phyloP scores from a whole-genome alignment of 2,113 vertebrate species.

The Podarcis muralis region DNA sequence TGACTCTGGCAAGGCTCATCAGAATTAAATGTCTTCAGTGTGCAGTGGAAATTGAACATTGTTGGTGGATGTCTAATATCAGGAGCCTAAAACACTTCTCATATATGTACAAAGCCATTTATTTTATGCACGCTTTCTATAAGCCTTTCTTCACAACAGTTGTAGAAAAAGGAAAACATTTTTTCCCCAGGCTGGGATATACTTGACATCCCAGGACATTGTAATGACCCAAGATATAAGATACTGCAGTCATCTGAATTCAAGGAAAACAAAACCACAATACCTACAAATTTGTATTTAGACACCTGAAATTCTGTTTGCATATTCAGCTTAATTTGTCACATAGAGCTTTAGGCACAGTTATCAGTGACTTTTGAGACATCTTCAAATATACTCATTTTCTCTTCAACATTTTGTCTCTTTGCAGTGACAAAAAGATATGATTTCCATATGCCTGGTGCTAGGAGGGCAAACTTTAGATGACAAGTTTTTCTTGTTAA shows the following conservation, averaged over 20 bases:
- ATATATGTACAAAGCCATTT: not conserved
- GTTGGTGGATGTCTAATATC: too few relatives aligned
- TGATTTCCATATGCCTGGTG: conserved; percentile 39
- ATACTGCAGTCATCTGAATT: not conserved
- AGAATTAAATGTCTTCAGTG: too few relatives aligned
- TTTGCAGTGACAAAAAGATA: conserved; percentile 1
- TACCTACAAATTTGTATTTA: not conserved
- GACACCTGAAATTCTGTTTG: not conserved
- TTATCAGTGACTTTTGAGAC: not conserved
- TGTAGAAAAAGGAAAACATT: not conserved
- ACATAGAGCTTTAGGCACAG: not conserved
- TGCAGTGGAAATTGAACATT: too few relatives aligned
- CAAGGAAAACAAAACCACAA: not conserved
- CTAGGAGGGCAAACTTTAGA: not conserved
- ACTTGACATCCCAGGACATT: not conserved
- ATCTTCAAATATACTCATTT: not conserved
- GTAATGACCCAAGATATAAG: not conserved
- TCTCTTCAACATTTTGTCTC: not conserved
- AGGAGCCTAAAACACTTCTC: not conserved
- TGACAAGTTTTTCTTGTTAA: conserved; percentile 7
- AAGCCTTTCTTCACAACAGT: not conserved
- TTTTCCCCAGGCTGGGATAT: not conserved
- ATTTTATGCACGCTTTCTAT: not conserved
- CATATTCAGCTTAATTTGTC: not conserved
- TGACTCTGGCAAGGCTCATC: too few relatives aligned